Evolutionary conservation across 2,797 vertebrate species (phyloP).

Genomic region (Sebastes matsubarae): DNA sequence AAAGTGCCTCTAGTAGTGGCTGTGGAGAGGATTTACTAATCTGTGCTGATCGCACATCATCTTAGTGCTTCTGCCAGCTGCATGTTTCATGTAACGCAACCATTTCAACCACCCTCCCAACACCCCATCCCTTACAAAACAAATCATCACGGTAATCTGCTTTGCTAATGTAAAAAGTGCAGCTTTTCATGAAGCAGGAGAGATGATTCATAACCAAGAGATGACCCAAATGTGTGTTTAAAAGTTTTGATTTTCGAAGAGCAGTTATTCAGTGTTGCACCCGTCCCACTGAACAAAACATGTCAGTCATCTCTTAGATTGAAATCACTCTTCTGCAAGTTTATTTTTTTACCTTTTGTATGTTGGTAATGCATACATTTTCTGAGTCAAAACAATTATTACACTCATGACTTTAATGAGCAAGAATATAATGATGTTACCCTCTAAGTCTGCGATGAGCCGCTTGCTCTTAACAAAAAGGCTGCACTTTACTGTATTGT

Average conservation of each 20-base stretch:
- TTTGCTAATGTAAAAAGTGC: neutral
- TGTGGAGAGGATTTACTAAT: constrained; percentile 9
- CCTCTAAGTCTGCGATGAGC: neutral
- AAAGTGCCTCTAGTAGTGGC: neutral
- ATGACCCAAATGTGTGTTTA: neutral
- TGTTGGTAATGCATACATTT: neutral
- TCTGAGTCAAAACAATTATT: neutral
- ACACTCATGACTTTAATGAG: neutral
- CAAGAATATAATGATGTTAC: neutral
- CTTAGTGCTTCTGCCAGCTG: constrained; percentile 32
- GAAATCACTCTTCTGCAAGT: neutral
- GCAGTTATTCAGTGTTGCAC: neutral
- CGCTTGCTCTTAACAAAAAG: constrained; percentile 14
- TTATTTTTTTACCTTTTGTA: neutral
- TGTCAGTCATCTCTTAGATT: neutral
- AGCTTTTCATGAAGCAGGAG: neutral
- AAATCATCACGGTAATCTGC: neutral
- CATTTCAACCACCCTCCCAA: neutral
- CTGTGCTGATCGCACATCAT: neutral
- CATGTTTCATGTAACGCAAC: constrained; percentile 29
- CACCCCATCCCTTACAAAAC: neutral
- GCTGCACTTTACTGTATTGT: neutral
- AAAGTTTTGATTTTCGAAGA: neutral
- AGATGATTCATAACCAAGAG: constrained; percentile 3
- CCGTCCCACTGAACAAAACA: neutral